Percentiles rank a stretch among this genome's conserved stretches.
These are phyloP conservation scores for Electrona antarctica DNA, from an alignment of 2,113 vertebrate species.

Conservation along the genomic window DNA sequence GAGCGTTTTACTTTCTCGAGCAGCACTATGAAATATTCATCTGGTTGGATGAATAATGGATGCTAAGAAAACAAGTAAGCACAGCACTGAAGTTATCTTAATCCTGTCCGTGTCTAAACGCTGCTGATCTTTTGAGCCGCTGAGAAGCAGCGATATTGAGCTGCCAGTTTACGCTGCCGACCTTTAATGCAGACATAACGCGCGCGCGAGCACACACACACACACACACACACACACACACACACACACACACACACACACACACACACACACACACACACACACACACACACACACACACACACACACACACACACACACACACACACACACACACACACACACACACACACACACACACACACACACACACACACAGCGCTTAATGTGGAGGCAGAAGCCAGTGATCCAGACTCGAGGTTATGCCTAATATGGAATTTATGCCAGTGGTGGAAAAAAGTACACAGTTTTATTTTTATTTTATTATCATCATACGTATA, in stretches of 20 bases:
- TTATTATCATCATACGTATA: too few relatives aligned
- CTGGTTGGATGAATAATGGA: conserved; percentile 45
- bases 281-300: too few relatives aligned
- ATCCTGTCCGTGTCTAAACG: conserved; percentile 35
- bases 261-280: neutral
- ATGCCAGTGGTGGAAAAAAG: too few relatives aligned
- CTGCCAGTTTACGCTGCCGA: neutral
- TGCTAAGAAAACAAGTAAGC: conserved; percentile 37
- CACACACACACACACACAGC: too few relatives aligned
- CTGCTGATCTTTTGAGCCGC: conserved; percentile 41
- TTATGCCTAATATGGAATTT: too few relatives aligned
- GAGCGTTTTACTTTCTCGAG: conserved; percentile 41
- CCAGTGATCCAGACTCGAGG: too few relatives aligned
- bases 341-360: neutral
- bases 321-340: neutral
- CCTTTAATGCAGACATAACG: neutral
- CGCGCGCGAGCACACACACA: neutral
- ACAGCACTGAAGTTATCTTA: conserved; percentile 13
- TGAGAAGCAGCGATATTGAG: conserved; percentile 15
- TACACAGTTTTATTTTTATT: too few relatives aligned
- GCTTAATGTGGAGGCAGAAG: neutral
- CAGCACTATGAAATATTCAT: conserved; percentile 52
- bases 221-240: conserved; percentile 17
- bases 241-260: neutral
- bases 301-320: neutral